Evolutionary conservation across 2,797 vertebrate genomes (phyloP).

Genomic region (Paguma larvata): DNA sequence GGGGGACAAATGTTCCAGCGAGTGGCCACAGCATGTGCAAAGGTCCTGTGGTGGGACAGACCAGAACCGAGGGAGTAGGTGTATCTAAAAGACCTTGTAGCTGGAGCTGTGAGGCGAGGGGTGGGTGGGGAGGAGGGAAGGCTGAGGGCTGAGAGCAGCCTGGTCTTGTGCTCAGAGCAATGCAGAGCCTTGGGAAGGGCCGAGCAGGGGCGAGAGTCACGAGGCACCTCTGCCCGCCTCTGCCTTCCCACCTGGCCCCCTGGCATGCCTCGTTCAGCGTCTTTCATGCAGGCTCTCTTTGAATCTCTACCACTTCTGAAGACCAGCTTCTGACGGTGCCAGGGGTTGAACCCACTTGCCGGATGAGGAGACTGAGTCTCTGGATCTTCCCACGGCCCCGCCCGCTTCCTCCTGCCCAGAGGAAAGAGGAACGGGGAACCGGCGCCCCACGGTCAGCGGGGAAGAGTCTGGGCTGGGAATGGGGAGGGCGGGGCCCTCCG

Average conservation of each 20-base stretch:
- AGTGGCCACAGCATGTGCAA: not conserved
- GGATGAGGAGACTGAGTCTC: slow-evolving; percentile 72
- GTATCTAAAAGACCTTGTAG: not conserved
- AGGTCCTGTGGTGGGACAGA: not conserved
- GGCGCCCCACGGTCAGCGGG: slow-evolving; percentile 35
- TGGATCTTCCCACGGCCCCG: slow-evolving; percentile 13
- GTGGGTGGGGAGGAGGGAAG: not conserved
- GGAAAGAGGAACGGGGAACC: slow-evolving; percentile 74
- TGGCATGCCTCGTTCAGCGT: not conserved
- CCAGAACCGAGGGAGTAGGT: not conserved
- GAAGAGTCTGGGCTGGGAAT: slow-evolving; percentile 66
- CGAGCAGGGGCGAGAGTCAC: not conserved
- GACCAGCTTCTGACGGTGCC: not conserved
- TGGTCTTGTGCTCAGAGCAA: not conserved
- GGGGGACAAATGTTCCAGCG: not conserved
- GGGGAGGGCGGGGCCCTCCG: slow-evolving; percentile 57
- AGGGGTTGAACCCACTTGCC: not conserved
- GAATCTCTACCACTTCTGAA: not conserved
- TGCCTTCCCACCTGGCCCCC: not conserved
- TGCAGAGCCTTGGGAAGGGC: not conserved
- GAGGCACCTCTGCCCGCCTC: not conserved
- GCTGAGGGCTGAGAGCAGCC: not conserved
- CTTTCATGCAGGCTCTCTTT: not conserved
- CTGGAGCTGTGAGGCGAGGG: not conserved
- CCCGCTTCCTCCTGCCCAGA: slow-evolving; percentile 42